Evolutionary conservation across 1,140 invertebrate species (phyloP).

Genomic region (Drosophila prosaltans): DNA sequence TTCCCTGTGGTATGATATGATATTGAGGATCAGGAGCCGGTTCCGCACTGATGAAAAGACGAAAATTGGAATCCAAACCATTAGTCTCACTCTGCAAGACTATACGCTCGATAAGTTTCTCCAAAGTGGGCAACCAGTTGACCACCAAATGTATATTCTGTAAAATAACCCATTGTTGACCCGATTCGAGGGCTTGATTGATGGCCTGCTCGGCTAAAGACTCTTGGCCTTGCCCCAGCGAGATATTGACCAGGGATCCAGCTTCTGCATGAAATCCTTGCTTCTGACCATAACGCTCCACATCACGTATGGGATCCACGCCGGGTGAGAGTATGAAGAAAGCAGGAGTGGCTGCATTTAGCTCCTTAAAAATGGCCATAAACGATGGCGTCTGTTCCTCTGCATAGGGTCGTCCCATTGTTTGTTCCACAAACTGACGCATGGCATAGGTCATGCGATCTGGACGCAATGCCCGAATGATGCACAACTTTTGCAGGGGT

Average conservation of each 20-base stretch:
- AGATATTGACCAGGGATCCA: slow-evolving; percentile 95
- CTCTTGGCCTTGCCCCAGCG: slow-evolving; percentile 97
- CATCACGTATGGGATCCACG: slow-evolving; percentile 96
- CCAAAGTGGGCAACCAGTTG: slow-evolving; percentile 94
- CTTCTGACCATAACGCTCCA: slow-evolving; percentile 90
- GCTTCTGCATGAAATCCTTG: slow-evolving; percentile 91
- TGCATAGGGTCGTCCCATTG: slow-evolving; percentile 92
- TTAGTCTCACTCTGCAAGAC: slow-evolving; percentile 81
- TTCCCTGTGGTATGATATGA: slow-evolving; percentile 89
- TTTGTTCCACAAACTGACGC: slow-evolving; percentile 91
- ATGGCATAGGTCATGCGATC: slow-evolving; percentile 86
- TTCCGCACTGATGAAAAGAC: slow-evolving; percentile 87
- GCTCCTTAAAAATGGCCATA: slow-evolving; percentile 94
- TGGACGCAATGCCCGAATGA: slow-evolving; percentile 94
- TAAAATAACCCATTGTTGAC: slow-evolving; percentile 96
- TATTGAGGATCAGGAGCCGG: slow-evolving; percentile 85
- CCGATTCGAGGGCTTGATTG: slow-evolving; percentile 88
- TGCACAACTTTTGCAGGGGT: slow-evolving; percentile 94
- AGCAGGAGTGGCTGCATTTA: slow-evolving; percentile 91
- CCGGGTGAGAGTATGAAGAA: slow-evolving; percentile 98
- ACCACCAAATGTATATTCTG: slow-evolving; percentile 96
- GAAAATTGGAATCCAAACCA: slow-evolving; percentile 85
- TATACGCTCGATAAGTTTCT: slow-evolving; percentile 93
- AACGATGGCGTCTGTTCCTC: slow-evolving; percentile 91
- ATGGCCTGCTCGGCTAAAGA: slow-evolving; percentile 94